phyloP scores from a whole-genome alignment of 92 coral and sea anemone genomes.

The Phenganax marumi region DNA sequence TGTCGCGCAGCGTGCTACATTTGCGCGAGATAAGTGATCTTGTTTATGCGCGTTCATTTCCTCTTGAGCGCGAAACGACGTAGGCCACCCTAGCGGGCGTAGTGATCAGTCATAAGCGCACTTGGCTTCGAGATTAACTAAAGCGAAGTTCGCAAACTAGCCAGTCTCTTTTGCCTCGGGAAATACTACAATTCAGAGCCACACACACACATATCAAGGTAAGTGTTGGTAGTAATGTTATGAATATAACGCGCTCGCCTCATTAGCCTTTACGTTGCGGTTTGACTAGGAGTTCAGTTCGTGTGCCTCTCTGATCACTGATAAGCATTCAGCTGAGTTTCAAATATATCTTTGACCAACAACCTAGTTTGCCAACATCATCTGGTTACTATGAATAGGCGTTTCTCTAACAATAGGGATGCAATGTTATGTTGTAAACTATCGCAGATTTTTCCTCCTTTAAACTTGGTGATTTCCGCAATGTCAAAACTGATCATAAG shows the following conservation, averaged over 20 bases:
- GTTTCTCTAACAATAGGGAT: neutral
- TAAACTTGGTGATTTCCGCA: neutral
- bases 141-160: neutral
- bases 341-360: neutral
- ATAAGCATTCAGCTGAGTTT: neutral
- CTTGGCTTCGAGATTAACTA: neutral
- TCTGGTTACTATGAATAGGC: neutral
- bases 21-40: conserved; percentile 19
- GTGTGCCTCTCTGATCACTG: neutral
- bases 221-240: neutral
- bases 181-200: neutral
- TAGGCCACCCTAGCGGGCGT: conserved; percentile 23
- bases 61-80: conserved; percentile 14
- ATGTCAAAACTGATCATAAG: neutral
- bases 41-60: conserved; percentile 24
- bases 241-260: neutral
- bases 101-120: neutral
- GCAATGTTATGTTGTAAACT: neutral
- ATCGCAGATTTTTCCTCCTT: neutral
- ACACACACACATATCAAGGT: neutral
- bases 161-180: conserved; percentile 2
- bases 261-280: neutral
- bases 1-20: neutral
- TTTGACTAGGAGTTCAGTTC: neutral
- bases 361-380: neutral